Conservation (phyloP, 2,797 vertebrate species). For the Yasuhikotakia modesta region DNA sequence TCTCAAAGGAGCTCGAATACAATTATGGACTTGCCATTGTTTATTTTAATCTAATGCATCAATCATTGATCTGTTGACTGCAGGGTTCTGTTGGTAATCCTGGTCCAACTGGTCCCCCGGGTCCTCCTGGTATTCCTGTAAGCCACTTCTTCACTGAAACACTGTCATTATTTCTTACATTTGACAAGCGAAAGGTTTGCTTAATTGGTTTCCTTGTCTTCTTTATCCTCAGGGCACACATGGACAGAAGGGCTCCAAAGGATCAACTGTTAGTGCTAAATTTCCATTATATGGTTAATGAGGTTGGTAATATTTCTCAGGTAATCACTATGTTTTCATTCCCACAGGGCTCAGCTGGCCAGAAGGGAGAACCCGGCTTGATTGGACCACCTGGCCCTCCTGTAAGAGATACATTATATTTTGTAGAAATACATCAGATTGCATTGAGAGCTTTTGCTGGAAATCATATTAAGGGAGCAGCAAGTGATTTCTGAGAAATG, state of each 20-base stretch:
- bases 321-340: conserved; percentile 33
- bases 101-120: conserved; percentile 93
- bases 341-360: conserved; percentile 86
- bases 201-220: conserved; percentile 1
- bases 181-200: not conserved
- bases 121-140: conserved; percentile 94
- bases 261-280: conserved; percentile 84
- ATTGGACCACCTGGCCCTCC: conserved; percentile 90
- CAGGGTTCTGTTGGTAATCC: conserved; percentile 84
- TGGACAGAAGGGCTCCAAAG: conserved; percentile 95
- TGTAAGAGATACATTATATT: conserved; percentile 75
- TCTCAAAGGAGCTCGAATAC: not conserved
- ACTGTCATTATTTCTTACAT: not conserved
- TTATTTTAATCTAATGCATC: not conserved
- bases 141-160: conserved; percentile 65
- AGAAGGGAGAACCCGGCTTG: conserved; percentile 92
- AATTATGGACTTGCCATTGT: not conserved
- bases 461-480: not conserved
- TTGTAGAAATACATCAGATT: not conserved
- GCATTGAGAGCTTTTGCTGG: not conserved
- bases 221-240: conserved; percentile 80
- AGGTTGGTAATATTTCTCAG: not conserved
- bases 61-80: conserved; percentile 12
- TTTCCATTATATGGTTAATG: not conserved
- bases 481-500: no score